Base-by-base conservation (phyloP, 2,113 vertebrate genomes). In the Amphiprion percula region DNA sequence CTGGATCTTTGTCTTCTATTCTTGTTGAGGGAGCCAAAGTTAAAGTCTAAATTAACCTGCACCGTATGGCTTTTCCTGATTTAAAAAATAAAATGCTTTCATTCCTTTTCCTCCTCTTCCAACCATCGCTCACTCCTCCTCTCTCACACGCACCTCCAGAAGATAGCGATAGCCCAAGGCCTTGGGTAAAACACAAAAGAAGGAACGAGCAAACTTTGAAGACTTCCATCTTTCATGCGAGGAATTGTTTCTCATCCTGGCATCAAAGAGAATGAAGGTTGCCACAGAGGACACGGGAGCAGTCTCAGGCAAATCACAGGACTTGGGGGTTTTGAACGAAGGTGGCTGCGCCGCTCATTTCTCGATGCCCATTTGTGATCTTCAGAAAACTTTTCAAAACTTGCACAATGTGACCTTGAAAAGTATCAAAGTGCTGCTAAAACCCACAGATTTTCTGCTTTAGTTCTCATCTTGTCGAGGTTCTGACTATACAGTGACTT, bases 211-310 rank as follows among this genome's bases (percentile, higher is more conserved):
- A 83, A 80, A 92, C 80, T 93, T 60, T 93, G 87, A 92, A 93
- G 90, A 91, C 88, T 67, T 80, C 66, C 78, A 93, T 93, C 88
- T 94, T 94, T 92, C 87, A 93, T 83, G 71, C 88, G 41, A 74
- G 87, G 92, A 91, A 87, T 84, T 92, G 92, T 95, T 95, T 94
- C 92, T 95, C 91, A 85, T 90, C 77, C 76, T n/a, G 10, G 93
- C 90, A 91, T 94, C 91, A 95, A 93, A 95, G 85, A 54, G 56
- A 84, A 58, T 54, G 41, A 41, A 76, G 69, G 79, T 68, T 74
- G 67, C 76, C 68, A 77, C 79, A 79, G 87, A 92, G 78, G 90
- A 90, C 81, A 46, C 24, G 17, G 49, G 60, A 47, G 80, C 69
- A 24, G 72, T 71, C 90, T 88, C 82, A 47, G 79, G 71, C 39